A percentile compares a stretch with the other conserved stretches of the same genome.
phyloP scores from a whole-genome alignment of 2,888 invertebrate genomes.

The Acanthosoma haemorrhoidale region DNA sequence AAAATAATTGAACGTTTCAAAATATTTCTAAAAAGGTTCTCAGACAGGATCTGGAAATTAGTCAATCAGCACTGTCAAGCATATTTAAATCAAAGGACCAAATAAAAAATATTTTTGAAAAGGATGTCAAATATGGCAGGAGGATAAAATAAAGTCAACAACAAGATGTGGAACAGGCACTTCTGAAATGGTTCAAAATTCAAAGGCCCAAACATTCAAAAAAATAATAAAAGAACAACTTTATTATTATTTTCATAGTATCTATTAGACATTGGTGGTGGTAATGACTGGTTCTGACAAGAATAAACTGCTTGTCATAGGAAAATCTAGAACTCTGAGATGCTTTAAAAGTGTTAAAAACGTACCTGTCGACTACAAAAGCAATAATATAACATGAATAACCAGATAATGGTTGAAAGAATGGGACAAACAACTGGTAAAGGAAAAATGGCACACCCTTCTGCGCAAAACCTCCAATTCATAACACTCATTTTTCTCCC shows the following conservation, averaged over 20 bases:
- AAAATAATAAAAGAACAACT: constrained; percentile 44
- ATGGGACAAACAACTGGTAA: no score
- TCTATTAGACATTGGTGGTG: no score
- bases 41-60: background rate
- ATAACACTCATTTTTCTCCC: no score
- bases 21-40: no score
- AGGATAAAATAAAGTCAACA: background rate
- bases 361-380: no score
- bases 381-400: no score
- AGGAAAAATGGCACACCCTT: no score
- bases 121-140: background rate
- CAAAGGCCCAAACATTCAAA: constrained; percentile 41
- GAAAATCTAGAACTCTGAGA: background rate
- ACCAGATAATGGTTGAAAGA: no score
- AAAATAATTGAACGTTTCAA: no score
- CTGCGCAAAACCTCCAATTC: no score
- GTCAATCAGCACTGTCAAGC: background rate
- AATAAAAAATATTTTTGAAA: background rate
- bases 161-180: background rate
- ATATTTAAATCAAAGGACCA: background rate
- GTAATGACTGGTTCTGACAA: background rate
- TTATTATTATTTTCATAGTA: constrained; percentile 15
- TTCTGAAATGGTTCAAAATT: background rate
- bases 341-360: background rate
- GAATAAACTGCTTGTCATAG: background rate